Evolutionary conservation across 2,113 vertebrate genomes (phyloP), one percentile per base, ranked within the genome.

Genomic region (Gallinago media): DNA sequence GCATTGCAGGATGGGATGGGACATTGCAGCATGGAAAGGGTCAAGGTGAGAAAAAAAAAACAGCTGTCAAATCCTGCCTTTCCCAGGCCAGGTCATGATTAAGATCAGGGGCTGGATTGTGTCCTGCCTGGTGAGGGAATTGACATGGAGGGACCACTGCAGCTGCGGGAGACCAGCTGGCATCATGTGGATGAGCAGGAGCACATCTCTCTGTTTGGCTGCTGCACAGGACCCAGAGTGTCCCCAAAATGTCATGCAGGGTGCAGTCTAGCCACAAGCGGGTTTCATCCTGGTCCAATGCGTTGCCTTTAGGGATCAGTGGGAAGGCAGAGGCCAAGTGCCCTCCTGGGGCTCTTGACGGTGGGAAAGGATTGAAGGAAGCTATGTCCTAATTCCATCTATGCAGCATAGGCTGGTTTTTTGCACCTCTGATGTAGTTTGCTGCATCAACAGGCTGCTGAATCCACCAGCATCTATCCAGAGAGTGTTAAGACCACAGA

Each of bases 101-200:
- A 66, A 36, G 18, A 34, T 32, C 15, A 15, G 4, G 2, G 32
- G 25, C 25, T 86, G 55, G 9, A 12, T 62, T 3, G 0, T 66
- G 49, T 23, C 58, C 55, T 89, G 14, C 1, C 40, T 68, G 38
- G 14, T 22, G 22, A 42, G 36, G n/a, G 54, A 80, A 27, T 27
- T 73, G 18, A 3, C 1, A 1, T 23, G 83, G 47, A 77, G 36
- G 2, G 68, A 8, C 9, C 9, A 22, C 59, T 61, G 65, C 17
- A 34, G 27, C 21, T 26, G 3, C 9, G 14, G 61, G n/a, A 90
- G 34, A 3, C 42, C 32, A 66, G 27, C 55, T 89, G 74, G 46
- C 50, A 56, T 29, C 0, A 0, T 2, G 4, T 0, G 0, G 9
- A 15, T 31, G 12, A 73, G 9, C 55, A 29, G 32, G 42, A 81